Base-by-base conservation (phyloP, 1,140 invertebrate genomes). In the Heterodera carotae region DNA sequence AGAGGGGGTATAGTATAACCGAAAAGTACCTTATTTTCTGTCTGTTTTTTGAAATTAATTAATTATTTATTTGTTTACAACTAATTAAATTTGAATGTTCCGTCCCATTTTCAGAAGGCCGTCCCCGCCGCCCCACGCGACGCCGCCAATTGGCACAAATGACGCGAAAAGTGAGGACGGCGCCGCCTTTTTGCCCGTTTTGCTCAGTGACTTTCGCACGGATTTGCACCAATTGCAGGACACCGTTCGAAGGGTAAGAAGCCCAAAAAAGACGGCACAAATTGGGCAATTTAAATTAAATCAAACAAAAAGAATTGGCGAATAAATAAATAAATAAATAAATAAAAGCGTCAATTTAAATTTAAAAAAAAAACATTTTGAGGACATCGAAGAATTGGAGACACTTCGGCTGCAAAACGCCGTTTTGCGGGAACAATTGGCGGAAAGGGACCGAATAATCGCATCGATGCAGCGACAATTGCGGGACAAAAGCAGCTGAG, bases 371-470 rank as follows among this genome's bases (percentile, higher is more conserved):
- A n/a, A n/a, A n/a, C n/a, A n/a, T n/a, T 39, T 69, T 69, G 29
- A 76, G 75, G 75, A 76, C 29, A n/a, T 70, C 25, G 71, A 76
- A 25, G 75, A 76, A n/a, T 76, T 76, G 36, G 39, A 76, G 18
- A 76, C 18, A 25, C 62, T 76, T 15, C 70, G 70, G 31, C 53
- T 69, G 25, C 66, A 76, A 75, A 76, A 76, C 29, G 75, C 39
- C 70, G 31, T 64, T 76, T 25, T 76, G 69, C 72, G 62, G 25
- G 34, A 75, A 48, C 66, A 76, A 75, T 53, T 76, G 31, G 2
- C 75, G 33, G 75, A 76, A 59, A 34, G 70, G 53, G 62, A 76
- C 29, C 53, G 62, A 39, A 76, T 76, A 34, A 76, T 76, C 53
- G 53, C 48, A 36, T 56, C 53, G 10, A 25, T 76, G n/a, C 75